Evolutionary conservation across 1,140 invertebrate species (phyloP), one percentile per base, ranked within the genome.

Genomic region (Tetramorium alpestre): DNA sequence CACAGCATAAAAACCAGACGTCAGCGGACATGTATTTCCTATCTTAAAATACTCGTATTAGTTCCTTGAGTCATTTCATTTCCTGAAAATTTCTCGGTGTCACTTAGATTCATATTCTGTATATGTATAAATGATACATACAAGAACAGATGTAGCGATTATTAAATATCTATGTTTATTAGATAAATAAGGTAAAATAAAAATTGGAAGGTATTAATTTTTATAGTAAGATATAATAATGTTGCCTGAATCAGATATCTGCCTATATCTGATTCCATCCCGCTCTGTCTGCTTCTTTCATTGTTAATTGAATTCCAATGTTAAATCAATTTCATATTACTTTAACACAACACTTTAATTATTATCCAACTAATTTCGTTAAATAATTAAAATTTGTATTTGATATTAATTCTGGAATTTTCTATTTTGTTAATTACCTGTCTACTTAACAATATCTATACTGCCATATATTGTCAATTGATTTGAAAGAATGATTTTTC

Each of bases 181-280:
- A 62, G 2, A 41, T 51, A 16, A 28, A n/a, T 10, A 51, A 51
- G 6, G 10, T 33, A 78, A n/a, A 16, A 11, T 44, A 5, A 22
- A 75, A 25, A 75, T 58, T 18, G 44, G n/a, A 44, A 60, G 18
- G 51, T 38, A 76, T 58, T 58, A 41, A 38, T 75, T 38, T 54
- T 56, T 54, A 54, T 51, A 72, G 8, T 25, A 72, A 28, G 7
- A 28, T 5, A 25, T 51, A 70, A 70, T 70, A 70, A 70, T 70
- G 18, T 4, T 38, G 33, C 10, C 16, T 67, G 13, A 64, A 64
- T 13, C 33, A 41, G 41, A 65, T 67, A 44, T 44, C 3, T n/a
- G n/a, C 4, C 10, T 44, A 13, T 47, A 13, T 67, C 6, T 4
- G 11, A 7, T 47, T 38, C 4, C 6, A 67, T n/a, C 4, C 41